Evolutionary conservation across 53 echinoderm and acorn worm species (phyloP).

Genomic region (Arbacia lixula): DNA sequence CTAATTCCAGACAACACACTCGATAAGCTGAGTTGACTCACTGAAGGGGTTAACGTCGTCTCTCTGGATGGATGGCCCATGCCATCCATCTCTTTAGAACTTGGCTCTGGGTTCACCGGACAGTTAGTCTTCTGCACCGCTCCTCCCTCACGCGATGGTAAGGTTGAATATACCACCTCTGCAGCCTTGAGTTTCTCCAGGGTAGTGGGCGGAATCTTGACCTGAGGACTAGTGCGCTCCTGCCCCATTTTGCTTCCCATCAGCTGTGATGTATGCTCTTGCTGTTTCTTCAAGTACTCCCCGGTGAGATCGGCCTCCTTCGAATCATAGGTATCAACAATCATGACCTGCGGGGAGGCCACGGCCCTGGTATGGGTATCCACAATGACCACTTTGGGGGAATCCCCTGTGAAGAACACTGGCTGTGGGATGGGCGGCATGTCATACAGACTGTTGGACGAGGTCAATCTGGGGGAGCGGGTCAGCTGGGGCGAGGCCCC

Average conservation of each 20-base stretch:
- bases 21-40: slow-evolving; percentile 81
- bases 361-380: slow-evolving; percentile 1
- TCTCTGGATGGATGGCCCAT: background rate
- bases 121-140: background rate
- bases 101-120: background rate
- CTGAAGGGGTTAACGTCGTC: slow-evolving; percentile 26
- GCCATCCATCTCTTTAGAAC: background rate
- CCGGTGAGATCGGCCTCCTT: background rate
- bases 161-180: background rate
- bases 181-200: slow-evolving; percentile 31
- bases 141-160: background rate
- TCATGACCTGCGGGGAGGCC: slow-evolving; percentile 69
- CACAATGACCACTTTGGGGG: slow-evolving; percentile 31
- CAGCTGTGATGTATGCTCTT: slow-evolving; percentile 37
- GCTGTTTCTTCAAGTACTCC: slow-evolving; percentile 44
- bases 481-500: slow-evolving; percentile 4
- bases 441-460: background rate
- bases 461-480: background rate
- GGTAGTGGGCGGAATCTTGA: slow-evolving; percentile 16
- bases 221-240: slow-evolving; percentile 13
- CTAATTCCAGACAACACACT: slow-evolving; percentile 89
- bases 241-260: slow-evolving; percentile 34
- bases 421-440: background rate
- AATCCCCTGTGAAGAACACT: slow-evolving; percentile 24
- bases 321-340: slow-evolving; percentile 57